A percentile compares a stretch with the other conserved stretches of the same genome.
Evolutionary conservation across 2,888 invertebrate genomes (phyloP).

Genomic region (Trissonchulus latispiculum): DNA sequence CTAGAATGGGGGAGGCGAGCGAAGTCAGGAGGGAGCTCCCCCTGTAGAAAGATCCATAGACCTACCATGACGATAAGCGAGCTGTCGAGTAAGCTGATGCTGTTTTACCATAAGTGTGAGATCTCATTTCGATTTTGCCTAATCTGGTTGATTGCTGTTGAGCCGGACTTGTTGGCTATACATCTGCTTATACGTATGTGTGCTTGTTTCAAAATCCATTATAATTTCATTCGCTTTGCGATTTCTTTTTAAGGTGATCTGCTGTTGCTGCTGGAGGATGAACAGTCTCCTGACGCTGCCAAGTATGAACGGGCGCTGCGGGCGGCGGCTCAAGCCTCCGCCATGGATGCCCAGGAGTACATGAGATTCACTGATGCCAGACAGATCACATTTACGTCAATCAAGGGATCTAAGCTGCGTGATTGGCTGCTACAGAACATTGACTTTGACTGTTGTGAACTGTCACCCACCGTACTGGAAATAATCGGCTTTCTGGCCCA

Average conservation of each 20-base stretch:
- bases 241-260: neutral
- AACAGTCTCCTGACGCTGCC: neutral
- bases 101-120: no score
- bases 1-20: no score
- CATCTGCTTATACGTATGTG: no score
- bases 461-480: constrained; percentile 50
- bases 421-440: constrained; percentile 16
- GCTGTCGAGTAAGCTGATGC: no score
- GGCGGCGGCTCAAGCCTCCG: constrained; percentile 31
- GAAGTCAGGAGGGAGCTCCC: no score
- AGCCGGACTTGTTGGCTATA: no score
- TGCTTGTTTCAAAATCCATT: neutral
- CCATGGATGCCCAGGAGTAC: constrained; percentile 43
- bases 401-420: neutral
- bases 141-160: no score
- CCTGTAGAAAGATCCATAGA: no score
- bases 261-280: neutral
- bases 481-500: constrained; percentile 74
- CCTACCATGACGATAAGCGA: no score
- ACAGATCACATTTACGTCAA: constrained; percentile 37
- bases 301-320: constrained; percentile 15
- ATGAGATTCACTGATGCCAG: constrained; percentile 44
- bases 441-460: neutral
- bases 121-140: no score
- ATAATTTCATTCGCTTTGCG: neutral